A percentile compares a stretch with the other conserved stretches of the same genome.
Conservation (phyloP, 2,888 invertebrate genomes). For the Lepidocyrtoides sp. region DNA sequence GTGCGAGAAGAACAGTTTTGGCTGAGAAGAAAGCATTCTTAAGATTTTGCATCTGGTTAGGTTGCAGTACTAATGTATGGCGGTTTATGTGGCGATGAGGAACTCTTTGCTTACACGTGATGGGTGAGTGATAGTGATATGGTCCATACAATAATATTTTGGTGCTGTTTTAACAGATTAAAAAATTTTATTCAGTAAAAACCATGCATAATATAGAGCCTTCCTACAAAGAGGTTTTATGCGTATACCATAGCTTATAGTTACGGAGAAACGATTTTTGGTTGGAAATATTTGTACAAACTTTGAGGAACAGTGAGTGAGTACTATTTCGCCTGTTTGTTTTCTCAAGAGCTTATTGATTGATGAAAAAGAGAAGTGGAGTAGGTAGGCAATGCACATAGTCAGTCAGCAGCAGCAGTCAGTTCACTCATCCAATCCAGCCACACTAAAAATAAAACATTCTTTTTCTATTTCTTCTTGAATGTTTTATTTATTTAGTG, state of each 20-base stretch:
- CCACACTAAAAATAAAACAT: no score
- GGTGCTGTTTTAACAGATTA: not conserved
- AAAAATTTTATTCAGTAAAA: not conserved
- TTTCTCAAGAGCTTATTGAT: not conserved
- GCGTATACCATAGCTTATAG: no score
- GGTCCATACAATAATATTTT: not conserved
- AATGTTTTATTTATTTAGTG: conserved; percentile 5
- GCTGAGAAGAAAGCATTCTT: no score
- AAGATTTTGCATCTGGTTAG: no score
- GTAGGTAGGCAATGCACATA: not conserved
- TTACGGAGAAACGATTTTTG: no score
- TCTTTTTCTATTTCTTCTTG: no score
- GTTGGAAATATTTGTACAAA: not conserved
- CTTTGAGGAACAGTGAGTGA: not conserved
- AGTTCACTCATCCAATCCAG: no score
- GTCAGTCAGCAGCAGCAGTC: not conserved
- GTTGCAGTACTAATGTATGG: no score
- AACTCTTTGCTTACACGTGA: not conserved
- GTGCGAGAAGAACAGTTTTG: not conserved
- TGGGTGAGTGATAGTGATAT: not conserved
- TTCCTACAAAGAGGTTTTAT: no score
- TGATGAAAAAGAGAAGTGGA: not conserved
- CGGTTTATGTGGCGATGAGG: not conserved
- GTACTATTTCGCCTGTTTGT: not conserved
- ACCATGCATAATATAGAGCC: no score